phyloP scores from a whole-genome alignment of 2,797 vertebrate genomes.

The Sciaenops ocellatus region DNA sequence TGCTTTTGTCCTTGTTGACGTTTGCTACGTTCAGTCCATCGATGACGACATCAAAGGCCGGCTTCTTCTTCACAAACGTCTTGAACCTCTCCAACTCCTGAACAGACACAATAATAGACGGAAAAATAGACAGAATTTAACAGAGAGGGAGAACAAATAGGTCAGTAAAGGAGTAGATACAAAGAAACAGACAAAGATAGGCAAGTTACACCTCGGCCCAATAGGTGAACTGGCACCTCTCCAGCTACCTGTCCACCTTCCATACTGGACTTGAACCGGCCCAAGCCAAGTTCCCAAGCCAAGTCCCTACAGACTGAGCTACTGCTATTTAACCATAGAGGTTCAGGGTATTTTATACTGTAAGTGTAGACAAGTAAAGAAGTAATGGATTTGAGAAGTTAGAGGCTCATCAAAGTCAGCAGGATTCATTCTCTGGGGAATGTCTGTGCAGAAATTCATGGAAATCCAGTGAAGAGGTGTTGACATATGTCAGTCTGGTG shows the following conservation, averaged over 20 bases:
- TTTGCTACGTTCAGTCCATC: conserved; percentile 95
- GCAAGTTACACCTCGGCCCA: not conserved
- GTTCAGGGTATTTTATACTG: not conserved
- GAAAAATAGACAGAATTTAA: not conserved
- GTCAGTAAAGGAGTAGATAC: conserved; percentile 9
- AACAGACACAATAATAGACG: conserved; percentile 20
- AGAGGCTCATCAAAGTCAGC: not conserved
- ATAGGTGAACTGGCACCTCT: no score
- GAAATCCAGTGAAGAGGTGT: not conserved
- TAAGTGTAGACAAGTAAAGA: no score
- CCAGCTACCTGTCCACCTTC: no score
- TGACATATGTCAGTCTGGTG: not conserved
- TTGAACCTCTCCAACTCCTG: conserved; percentile 90
- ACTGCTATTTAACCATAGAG: not conserved
- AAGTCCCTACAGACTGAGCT: no score
- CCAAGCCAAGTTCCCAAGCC: no score
- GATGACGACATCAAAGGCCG: conserved; percentile 92
- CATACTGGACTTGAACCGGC: no score
- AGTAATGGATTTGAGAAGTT: not conserved
- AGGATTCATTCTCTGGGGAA: not conserved
- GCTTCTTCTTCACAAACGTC: conserved; percentile 86
- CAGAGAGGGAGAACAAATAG: not conserved
- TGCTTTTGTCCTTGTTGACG: conserved; percentile 75
- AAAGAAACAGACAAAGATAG: not conserved
- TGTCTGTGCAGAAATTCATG: not conserved